Evolutionary conservation across 2,113 vertebrate species (phyloP).

Genomic region (Fulmarus glacialis): DNA sequence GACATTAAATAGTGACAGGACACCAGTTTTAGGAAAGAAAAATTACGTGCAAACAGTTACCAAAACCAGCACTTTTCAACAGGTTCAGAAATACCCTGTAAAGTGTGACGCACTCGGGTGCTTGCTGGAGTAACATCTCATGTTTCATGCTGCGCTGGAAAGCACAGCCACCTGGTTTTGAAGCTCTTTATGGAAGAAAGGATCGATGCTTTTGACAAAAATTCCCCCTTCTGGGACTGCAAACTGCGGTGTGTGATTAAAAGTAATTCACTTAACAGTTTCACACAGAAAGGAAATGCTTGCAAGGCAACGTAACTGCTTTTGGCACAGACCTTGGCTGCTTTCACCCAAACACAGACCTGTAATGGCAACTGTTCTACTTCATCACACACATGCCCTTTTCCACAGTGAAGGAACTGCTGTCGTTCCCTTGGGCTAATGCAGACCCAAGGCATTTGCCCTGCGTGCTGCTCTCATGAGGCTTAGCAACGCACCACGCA

Average conservation of each 20-base stretch:
- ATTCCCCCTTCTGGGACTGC: background rate
- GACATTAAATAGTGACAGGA: background rate
- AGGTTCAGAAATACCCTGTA: slow-evolving; percentile 9
- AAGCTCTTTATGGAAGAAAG: background rate
- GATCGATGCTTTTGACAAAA: background rate
- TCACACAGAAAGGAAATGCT: background rate
- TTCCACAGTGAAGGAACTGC: background rate
- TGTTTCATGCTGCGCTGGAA: background rate
- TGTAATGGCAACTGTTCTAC: background rate
- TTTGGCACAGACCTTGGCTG: background rate
- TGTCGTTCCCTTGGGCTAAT: background rate
- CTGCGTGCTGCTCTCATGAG: background rate
- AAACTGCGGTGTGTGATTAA: slow-evolving; percentile 2
- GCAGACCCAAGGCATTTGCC: background rate
- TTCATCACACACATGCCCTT: background rate
- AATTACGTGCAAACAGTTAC: background rate
- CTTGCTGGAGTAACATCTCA: background rate
- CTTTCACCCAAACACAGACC: background rate
- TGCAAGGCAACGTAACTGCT: background rate
- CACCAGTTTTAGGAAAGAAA: background rate
- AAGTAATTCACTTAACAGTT: background rate
- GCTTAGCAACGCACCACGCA: background rate
- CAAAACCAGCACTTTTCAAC: background rate
- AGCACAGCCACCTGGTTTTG: background rate
- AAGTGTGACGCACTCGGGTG: background rate